A percentile compares a stretch with the other conserved stretches of the same genome.
Evolutionary conservation across 2,797 vertebrate genomes (phyloP).

Genomic region (Trematomus bernacchii): DNA sequence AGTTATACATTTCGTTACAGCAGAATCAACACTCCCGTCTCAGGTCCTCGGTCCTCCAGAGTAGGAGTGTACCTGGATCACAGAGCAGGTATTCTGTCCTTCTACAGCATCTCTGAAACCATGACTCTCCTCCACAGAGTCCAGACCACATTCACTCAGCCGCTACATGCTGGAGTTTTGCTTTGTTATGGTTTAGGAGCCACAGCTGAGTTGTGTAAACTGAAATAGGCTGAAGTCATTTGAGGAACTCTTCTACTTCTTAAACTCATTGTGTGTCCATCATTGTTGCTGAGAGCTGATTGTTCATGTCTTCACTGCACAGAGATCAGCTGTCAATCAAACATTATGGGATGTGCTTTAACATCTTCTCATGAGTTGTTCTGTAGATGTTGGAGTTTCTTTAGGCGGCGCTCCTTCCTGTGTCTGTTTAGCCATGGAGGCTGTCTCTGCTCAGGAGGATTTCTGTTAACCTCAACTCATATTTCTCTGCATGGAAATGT

Average conservation of each 20-base stretch:
- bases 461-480: neutral
- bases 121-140: conserved; percentile 7
- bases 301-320: no score
- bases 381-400: no score
- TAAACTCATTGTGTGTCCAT: no score
- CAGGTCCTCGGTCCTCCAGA: no score
- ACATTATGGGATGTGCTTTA: no score
- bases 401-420: neutral
- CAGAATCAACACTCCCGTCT: accelerated
- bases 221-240: neutral
- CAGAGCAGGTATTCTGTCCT: no score
- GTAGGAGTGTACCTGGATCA: no score
- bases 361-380: no score
- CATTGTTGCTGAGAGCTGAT: no score
- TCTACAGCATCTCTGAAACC: no score
- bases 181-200: no score
- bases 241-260: neutral
- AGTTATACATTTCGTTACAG: neutral
- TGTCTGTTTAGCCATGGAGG: neutral
- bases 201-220: neutral
- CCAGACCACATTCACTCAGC: conserved; percentile 4
- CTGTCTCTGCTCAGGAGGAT: neutral
- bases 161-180: neutral
- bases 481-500: neutral
- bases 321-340: no score